Percentiles rank a stretch among this genome's conserved stretches.
These are phyloP conservation scores for Zaprionus taronus DNA, from an alignment of 1,140 invertebrate species.

Conservation along the genomic window DNA sequence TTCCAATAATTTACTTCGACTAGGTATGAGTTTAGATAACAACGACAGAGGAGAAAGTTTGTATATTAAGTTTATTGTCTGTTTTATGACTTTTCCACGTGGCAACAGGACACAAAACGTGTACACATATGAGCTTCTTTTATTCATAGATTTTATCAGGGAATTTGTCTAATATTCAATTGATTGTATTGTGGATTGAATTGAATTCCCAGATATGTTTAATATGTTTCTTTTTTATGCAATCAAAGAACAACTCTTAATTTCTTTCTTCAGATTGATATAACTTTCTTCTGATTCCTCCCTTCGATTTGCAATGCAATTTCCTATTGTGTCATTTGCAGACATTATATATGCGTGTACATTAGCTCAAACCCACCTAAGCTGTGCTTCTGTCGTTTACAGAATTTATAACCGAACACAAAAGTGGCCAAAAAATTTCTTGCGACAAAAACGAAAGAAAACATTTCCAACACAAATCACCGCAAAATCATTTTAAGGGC, in stretches of 20 bases:
- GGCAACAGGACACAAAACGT: not conserved
- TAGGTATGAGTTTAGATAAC: constrained; percentile 8
- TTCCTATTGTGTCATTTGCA: not conserved
- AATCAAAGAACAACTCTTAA: not conserved
- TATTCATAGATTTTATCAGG: not conserved
- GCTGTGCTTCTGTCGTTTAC: not conserved
- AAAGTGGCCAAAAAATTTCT: constrained; percentile 7
- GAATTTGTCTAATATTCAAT: not conserved
- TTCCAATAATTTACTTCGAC: constrained; percentile 24
- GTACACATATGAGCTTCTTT: not conserved
- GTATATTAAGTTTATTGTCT: constrained; percentile 16
- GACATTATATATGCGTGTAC: constrained; percentile 3
- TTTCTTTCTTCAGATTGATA: not conserved
- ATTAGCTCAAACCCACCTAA: not conserved
- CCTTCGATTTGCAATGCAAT: not conserved
- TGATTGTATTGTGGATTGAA: not conserved
- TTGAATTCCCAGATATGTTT: not conserved
- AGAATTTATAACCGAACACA: constrained; percentile 8
- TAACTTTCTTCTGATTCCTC: not conserved
- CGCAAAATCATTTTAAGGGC: constrained; percentile 46
- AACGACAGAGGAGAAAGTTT: not conserved
- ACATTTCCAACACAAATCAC: constrained; percentile 30
- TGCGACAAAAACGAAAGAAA: constrained; percentile 6
- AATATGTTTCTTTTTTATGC: no score
- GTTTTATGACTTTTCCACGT: constrained; percentile 2